Conservation (phyloP, 2,888 invertebrate genomes). For the Lydus trimaculatus region DNA sequence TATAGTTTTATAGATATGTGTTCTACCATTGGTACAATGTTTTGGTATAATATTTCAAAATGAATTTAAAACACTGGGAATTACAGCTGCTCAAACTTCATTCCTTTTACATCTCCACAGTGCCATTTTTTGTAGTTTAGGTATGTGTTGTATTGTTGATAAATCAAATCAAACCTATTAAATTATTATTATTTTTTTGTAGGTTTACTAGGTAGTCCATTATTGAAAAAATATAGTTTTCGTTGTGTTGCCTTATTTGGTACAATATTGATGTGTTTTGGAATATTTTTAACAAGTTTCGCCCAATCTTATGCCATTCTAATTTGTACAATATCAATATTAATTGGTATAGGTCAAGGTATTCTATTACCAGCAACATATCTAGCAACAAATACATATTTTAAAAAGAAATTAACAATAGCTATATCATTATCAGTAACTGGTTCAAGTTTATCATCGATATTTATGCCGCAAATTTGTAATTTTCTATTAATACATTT, state of each 20-base stretch:
- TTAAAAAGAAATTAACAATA: slow-evolving; percentile 60
- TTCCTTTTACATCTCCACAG: slow-evolving; percentile 60
- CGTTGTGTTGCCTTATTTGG: slow-evolving; percentile 58
- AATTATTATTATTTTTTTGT: slow-evolving; percentile 31
- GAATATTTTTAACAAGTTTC: slow-evolving; percentile 59
- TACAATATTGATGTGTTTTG: slow-evolving; percentile 55
- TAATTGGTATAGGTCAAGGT: slow-evolving; percentile 59
- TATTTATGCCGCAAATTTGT: slow-evolving; percentile 62
- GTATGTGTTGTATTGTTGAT: slow-evolving; percentile 40
- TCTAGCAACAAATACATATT: slow-evolving; percentile 62
- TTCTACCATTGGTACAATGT: slow-evolving; percentile 58
- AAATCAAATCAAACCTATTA: background rate
- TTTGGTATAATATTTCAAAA: slow-evolving; percentile 60
- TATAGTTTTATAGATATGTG: slow-evolving; percentile 51
- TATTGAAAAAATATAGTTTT: slow-evolving; percentile 59
- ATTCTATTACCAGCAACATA: slow-evolving; percentile 60
- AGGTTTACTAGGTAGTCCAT: slow-evolving; percentile 60
- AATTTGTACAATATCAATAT: slow-evolving; percentile 57
- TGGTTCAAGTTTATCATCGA: slow-evolving; percentile 61
- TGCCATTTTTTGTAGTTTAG: slow-evolving; percentile 57
- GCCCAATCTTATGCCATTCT: slow-evolving; percentile 56
- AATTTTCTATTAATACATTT: slow-evolving; percentile 56
- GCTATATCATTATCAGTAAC: slow-evolving; percentile 63
- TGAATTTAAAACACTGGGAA: slow-evolving; percentile 53
- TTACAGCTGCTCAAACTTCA: slow-evolving; percentile 58